These are phyloP conservation scores for Thymelicus lineola DNA, from an alignment of 2,888 invertebrate genomes.

Conservation along the genomic window DNA sequence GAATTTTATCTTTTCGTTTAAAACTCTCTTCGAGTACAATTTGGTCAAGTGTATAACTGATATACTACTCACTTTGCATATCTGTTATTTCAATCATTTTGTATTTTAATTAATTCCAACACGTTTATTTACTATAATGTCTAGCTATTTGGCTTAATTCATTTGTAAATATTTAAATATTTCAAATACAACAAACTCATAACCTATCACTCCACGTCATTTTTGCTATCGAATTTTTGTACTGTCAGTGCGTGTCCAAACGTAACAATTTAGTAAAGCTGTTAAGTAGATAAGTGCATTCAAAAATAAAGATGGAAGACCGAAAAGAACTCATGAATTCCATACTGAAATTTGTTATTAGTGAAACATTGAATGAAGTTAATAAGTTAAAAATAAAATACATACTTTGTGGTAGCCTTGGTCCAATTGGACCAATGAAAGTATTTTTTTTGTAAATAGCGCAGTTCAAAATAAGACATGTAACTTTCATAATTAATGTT, in stretches of 20 bases:
- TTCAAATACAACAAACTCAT: constrained; percentile 62
- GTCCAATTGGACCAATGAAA: no score
- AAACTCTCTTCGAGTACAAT: not conserved
- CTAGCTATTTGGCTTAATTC: constrained; percentile 50
- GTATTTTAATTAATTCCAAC: constrained; percentile 45
- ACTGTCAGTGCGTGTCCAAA: constrained; percentile 47
- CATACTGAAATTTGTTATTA: no score
- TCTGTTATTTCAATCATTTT: constrained; percentile 94
- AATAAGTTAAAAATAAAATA: no score
- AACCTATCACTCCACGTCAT: constrained; percentile 76
- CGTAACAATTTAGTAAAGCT: not conserved
- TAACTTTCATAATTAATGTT: no score
- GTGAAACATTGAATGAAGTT: no score
- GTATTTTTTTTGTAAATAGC: no score
- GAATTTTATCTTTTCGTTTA: constrained; percentile 26
- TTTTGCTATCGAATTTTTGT: constrained; percentile 55
- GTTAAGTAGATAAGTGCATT: no score
- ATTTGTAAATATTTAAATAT: constrained; percentile 57
- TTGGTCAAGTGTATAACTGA: constrained; percentile 21
- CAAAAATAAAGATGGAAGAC: no score
- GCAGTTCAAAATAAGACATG: no score
- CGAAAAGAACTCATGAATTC: no score
- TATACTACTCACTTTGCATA: constrained; percentile 89
- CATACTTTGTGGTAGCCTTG: no score
- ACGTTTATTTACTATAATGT: constrained; percentile 36